Base-by-base conservation (phyloP, 2,888 invertebrate genomes). In the Orthosia gothica region DNA sequence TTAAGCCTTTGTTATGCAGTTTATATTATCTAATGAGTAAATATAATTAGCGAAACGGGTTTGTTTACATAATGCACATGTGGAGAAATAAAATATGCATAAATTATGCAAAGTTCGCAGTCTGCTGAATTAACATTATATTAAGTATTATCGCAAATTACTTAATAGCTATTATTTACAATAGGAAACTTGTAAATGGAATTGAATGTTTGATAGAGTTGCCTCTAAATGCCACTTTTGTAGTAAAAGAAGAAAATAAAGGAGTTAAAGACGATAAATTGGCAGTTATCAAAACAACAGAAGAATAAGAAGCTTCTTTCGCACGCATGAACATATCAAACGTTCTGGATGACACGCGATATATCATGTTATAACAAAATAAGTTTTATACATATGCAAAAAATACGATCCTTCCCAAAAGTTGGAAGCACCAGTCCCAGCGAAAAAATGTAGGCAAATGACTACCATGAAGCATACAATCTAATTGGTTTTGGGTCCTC, bases 401-500 rank as follows among this genome's bases (percentile, higher is more conserved):
- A 73, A 76, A 58, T 20, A 40, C 23, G 59, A 59, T 54, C 26
- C 20, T 12, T 47, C 26, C 54, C 26, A 20, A 62, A 65, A 57
- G n/a, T 62, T 71, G 16, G 45, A 15, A 74, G 59, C 55, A 20
- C 65, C 32, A 57, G 47, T 47, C 26, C 54, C 55, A 20, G 11
- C 20, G 62, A 55, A 85, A 86, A 85, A 75, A 74, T 74, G n/a
- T 78, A 86, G 74, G 65, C 70, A 76, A 79, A 82, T 65, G 67
- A 74, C 69, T 58, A 80, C 68, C 70, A 73, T 67, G 71, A 82
- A 72, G 65, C 77, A 71, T 77, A 84, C 79, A 84, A 79, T 86
- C 81, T 89, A 89, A 91, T 89, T 89, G 89, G 85, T 89, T 88
- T 88, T 81, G 84, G 87, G 88, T 86, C 83, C 87, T 85, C 86